phyloP scores from a whole-genome alignment of 1,140 invertebrate genomes.

The Habropoda laboriosa region DNA sequence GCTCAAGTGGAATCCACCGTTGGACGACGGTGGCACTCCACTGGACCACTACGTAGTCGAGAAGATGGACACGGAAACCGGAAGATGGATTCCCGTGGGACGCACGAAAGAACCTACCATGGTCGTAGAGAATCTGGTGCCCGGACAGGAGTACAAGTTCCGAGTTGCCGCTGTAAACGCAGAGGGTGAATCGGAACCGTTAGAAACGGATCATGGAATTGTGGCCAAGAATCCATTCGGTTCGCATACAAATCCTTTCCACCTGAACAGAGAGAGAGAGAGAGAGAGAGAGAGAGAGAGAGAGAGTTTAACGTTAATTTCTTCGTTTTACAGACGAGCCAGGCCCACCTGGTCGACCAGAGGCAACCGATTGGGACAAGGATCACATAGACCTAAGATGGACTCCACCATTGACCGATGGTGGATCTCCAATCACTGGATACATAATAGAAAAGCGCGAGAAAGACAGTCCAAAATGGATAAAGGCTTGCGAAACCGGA shows the following conservation, averaged over 20 bases:
- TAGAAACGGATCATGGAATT: slow-evolving; percentile 93
- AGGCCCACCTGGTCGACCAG: slow-evolving; percentile 93
- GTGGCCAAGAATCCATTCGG: slow-evolving; percentile 99
- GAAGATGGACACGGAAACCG: slow-evolving; percentile 92
- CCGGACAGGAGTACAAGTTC: slow-evolving; percentile 98
- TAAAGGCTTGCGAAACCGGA: slow-evolving; percentile 91
- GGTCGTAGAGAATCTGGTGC: slow-evolving; percentile 91
- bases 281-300: too few species aligned
- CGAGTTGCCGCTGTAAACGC: slow-evolving; percentile 97
- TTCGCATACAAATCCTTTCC: slow-evolving; percentile 76
- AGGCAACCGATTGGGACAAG: slow-evolving; percentile 96
- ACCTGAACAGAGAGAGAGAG: too few species aligned
- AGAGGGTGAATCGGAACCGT: slow-evolving; percentile 96
- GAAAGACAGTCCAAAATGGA: slow-evolving; percentile 91
- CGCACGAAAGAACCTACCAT: slow-evolving; percentile 91
- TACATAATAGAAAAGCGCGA: slow-evolving; percentile 97
- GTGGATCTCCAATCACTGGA: slow-evolving; percentile 95
- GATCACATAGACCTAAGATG: slow-evolving; percentile 96
- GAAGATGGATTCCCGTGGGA: slow-evolving; percentile 92
- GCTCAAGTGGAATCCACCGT: slow-evolving; percentile 96
- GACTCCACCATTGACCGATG: slow-evolving; percentile 93
- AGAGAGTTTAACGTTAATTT: rapidly evolving
- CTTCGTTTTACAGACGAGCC: slow-evolving; percentile 87
- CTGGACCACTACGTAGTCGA: slow-evolving; percentile 96
- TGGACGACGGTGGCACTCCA: slow-evolving; percentile 94